Percentiles rank a stretch among this genome's conserved stretches.
Evolutionary conservation across 2,797 vertebrate genomes (phyloP).

Genomic region (Brotula barbata): DNA sequence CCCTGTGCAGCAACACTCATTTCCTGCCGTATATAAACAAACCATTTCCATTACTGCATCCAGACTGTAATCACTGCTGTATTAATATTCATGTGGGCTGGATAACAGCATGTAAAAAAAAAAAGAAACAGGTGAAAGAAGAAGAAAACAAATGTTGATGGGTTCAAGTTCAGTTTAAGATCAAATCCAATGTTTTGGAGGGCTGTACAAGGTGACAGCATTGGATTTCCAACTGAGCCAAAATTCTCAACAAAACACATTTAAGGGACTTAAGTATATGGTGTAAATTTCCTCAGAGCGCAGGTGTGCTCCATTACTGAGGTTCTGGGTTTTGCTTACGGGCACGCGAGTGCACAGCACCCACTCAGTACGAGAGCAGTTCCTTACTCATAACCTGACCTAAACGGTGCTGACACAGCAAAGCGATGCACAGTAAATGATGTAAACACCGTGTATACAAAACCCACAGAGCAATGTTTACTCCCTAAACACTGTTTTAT

Average conservation of each 20-base stretch:
- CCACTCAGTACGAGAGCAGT: neutral
- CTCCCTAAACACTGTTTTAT: slow-evolving; percentile 27
- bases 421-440: neutral
- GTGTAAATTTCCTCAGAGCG: too few species aligned
- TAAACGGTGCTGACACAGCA: neutral
- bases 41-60: slow-evolving; percentile 26
- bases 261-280: too few species aligned
- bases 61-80: slow-evolving; percentile 3
- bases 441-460: slow-evolving; percentile 9
- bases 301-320: too few species aligned
- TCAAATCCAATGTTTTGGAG: too few species aligned
- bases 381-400: neutral
- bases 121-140: too few species aligned
- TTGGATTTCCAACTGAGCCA: too few species aligned
- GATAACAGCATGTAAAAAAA: neutral
- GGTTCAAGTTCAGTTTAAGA: too few species aligned
- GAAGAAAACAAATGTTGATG: neutral
- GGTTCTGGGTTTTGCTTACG: too few species aligned
- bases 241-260: too few species aligned
- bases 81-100: slow-evolving; percentile 4
- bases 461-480: neutral
- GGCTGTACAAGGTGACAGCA: too few species aligned
- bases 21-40: slow-evolving; percentile 51
- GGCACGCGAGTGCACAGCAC: too few species aligned
- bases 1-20: slow-evolving; percentile 33